A percentile compares a stretch with the other conserved stretches of the same genome.
These are phyloP conservation scores for Leptobrachium ailaonicum DNA, from an alignment of 2,113 vertebrate species.

Conservation along the genomic window DNA sequence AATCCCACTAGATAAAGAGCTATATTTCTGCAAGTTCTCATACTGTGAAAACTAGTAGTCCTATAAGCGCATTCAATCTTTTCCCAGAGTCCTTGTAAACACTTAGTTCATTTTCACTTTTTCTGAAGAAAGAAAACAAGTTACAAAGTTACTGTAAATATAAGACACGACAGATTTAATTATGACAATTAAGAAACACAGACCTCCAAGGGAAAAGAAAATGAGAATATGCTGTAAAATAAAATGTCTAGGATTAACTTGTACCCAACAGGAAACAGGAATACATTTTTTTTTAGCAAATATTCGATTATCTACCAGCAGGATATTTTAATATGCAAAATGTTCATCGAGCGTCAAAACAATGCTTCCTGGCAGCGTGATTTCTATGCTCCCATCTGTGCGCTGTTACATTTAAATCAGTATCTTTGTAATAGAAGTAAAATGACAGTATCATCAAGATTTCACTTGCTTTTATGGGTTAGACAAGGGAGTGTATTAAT, in stretches of 20 bases:
- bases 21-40: background rate
- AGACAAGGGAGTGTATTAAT: conserved; percentile 5
- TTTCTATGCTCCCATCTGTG: conserved; percentile 35
- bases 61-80: background rate
- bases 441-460: conserved; percentile 33
- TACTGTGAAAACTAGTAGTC: background rate
- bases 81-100: background rate
- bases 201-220: conserved; percentile 22
- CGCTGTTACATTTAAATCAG: conserved; percentile 31
- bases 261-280: conserved; percentile 38
- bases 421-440: conserved; percentile 40
- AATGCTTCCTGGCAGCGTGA: conserved; percentile 32
- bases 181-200: conserved; percentile 35
- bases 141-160: conserved; percentile 31
- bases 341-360: conserved; percentile 40
- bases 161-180: conserved; percentile 17
- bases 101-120: background rate
- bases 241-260: conserved; percentile 7
- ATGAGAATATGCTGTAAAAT: conserved; percentile 23
- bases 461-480: conserved; percentile 24
- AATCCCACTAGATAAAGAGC: conserved; percentile 2
- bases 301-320: conserved; percentile 47
- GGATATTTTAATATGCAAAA: conserved; percentile 47
- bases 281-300: conserved; percentile 21
- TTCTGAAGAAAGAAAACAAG: background rate